Evolutionary conservation across 1,140 invertebrate genomes (phyloP), one percentile per base, ranked within the genome.

Genomic region (Polypedilum vanderplanki): DNA sequence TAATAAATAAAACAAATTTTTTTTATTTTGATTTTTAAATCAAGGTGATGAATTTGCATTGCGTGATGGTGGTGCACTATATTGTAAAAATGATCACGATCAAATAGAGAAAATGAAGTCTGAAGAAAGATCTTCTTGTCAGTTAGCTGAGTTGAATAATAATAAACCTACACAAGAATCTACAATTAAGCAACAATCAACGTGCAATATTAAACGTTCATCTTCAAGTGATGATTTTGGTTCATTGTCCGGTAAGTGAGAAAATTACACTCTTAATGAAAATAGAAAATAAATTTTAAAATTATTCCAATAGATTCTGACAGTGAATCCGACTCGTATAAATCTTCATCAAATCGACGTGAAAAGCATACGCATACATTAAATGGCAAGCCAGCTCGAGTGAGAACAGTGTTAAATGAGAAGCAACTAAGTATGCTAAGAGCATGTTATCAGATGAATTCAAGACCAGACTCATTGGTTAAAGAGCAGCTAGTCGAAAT

Each of bases 401-500:
- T 99, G 4, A 88, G 98, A 75, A 99, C 97, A 1, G 98, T 99
- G 1, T 88, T 99, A 3, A 99, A 98, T 83, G 98, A 99, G 83
- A 98, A 98, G 83, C 98, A 99, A 82, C 86, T 99, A 77, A 96
- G 98, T 84, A 99, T 96, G 1, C 85, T 99, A 77, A 87, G 94
- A 84, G 93, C 90, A 73, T 98, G 96, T 85, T 99, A 99, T 85
- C 93, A 93, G 65, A 95, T 95, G 46, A 99, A 99, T 86, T 96
- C 97, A 41, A 86, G 98, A 73, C 98, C 98, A 9, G 98, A 99
- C 85, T 97, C 97, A 9, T 87, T 98, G 40, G 98, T 98, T 95
- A 99, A 99, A 85, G 98, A 99, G 82, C 96, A 99, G 82, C 86
- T 99, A 75, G 97, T 98, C 8, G 98, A 99, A 84, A 98, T 98